Percentiles rank a stretch among this genome's conserved stretches.
These are phyloP conservation scores for Rousettus madagascariensis DNA, from an alignment of 2,797 vertebrate species.

Conservation along the genomic window DNA sequence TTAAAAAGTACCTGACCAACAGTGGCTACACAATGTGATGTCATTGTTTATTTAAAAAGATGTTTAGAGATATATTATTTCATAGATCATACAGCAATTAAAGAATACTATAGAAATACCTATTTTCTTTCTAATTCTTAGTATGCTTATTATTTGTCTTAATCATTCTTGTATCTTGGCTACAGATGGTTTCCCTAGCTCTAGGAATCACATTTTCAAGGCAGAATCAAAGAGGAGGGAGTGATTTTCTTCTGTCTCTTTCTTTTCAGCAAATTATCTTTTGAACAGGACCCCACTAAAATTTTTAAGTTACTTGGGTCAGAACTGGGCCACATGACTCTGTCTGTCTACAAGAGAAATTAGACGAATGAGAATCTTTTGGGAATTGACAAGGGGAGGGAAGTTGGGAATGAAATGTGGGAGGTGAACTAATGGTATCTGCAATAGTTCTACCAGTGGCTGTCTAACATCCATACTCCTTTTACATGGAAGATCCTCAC, in stretches of 20 bases:
- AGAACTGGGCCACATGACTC: background rate
- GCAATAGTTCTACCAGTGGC: background rate
- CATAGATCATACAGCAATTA: background rate
- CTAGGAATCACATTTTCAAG: background rate
- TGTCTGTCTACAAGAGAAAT: background rate
- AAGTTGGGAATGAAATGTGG: background rate
- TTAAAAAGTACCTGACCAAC: background rate
- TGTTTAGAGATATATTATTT: background rate
- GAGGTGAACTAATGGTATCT: background rate
- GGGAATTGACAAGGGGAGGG: background rate
- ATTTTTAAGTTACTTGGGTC: background rate
- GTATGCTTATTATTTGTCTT: background rate
- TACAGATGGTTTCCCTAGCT: background rate
- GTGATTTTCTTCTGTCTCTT: background rate
- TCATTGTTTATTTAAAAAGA: background rate
- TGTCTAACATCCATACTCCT: no score
- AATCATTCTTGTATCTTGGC: background rate
- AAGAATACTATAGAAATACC: background rate
- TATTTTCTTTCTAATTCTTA: background rate
- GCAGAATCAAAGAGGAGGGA: background rate
- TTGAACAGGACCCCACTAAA: background rate
- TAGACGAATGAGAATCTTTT: background rate
- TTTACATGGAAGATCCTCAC: background rate
- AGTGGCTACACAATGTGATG: rapidly evolving
- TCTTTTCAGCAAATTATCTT: conserved; percentile 15